These are phyloP conservation scores for Eunapius fragilis DNA, from an alignment of 37 sponge, comb jelly and placozoan species.

Conservation along the genomic window DNA sequence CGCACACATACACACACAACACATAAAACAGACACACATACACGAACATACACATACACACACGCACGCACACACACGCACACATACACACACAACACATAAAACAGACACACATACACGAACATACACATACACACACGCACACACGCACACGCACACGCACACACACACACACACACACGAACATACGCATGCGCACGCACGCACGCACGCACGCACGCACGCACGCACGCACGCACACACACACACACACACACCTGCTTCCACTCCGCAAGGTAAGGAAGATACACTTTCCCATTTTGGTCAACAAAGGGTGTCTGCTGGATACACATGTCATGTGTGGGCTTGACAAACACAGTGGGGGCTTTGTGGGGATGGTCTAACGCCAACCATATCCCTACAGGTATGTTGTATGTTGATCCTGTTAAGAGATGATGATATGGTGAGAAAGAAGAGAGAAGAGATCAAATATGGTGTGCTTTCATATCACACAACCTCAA, in stretches of 20 bases:
- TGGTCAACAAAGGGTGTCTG: slow-evolving; percentile 88
- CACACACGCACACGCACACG: not conserved
- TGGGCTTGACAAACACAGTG: slow-evolving; percentile 86
- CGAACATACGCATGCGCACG: not conserved
- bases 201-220: not conserved
- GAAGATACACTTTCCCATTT: slow-evolving; percentile 89
- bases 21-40: not conserved
- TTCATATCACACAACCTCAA: not conserved
- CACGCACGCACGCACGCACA: not conserved
- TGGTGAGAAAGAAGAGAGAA: not conserved
- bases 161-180: not conserved
- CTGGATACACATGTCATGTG: slow-evolving; percentile 86
- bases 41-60: not conserved
- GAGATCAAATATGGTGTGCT: too few species aligned
- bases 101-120: not conserved
- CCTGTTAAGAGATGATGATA: slow-evolving; percentile 32
- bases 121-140: too few species aligned
- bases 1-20: too few species aligned
- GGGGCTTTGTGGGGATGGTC: slow-evolving; percentile 83
- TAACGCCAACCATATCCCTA: slow-evolving; percentile 80
- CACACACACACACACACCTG: slow-evolving; percentile 45
- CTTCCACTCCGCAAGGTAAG: slow-evolving; percentile 96
- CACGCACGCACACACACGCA: not conserved
- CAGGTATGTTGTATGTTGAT: slow-evolving; percentile 92
- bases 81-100: not conserved